phyloP scores from a whole-genome alignment of 2,797 vertebrate genomes.

The Allobates femoralis region DNA sequence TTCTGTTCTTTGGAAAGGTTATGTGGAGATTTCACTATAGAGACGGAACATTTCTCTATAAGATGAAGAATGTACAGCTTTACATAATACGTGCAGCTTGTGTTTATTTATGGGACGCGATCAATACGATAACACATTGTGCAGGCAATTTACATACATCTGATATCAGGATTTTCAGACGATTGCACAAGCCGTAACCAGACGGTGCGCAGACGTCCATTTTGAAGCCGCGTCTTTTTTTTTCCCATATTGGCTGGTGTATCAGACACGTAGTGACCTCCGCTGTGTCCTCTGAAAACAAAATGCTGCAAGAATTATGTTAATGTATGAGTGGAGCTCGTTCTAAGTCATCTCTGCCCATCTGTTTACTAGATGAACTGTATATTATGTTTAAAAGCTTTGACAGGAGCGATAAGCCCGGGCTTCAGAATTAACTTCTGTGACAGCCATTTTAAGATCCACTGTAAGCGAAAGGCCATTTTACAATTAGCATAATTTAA shows the following conservation, averaged over 20 bases:
- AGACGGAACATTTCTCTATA: conserved; percentile 44
- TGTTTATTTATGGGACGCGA: conserved; percentile 56
- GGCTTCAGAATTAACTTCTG: conserved; percentile 46
- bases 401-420: conserved; percentile 43
- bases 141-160: conserved; percentile 50
- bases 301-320: conserved; percentile 40
- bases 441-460: conserved; percentile 47
- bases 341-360: conserved; percentile 46
- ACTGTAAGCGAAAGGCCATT: conserved; percentile 21
- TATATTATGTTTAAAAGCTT: conserved; percentile 52
- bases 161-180: conserved; percentile 12
- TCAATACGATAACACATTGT: conserved; percentile 45
- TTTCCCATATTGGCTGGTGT: background rate
- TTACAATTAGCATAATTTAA: conserved; percentile 50
- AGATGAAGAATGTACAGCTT: conserved; percentile 33
- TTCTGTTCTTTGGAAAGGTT: conserved; percentile 24
- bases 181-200: background rate
- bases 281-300: conserved; percentile 40
- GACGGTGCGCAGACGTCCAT: conserved; percentile 26
- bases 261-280: conserved; percentile 39
- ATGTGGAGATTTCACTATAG: conserved; percentile 4
- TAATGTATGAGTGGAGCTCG: conserved; percentile 51
- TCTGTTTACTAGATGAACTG: conserved; percentile 55
- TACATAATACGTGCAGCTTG: conserved; percentile 53
- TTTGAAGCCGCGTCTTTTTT: background rate